These are phyloP conservation scores for Conus betulinus DNA, from an alignment of 1,140 invertebrate species.

Conservation along the genomic window DNA sequence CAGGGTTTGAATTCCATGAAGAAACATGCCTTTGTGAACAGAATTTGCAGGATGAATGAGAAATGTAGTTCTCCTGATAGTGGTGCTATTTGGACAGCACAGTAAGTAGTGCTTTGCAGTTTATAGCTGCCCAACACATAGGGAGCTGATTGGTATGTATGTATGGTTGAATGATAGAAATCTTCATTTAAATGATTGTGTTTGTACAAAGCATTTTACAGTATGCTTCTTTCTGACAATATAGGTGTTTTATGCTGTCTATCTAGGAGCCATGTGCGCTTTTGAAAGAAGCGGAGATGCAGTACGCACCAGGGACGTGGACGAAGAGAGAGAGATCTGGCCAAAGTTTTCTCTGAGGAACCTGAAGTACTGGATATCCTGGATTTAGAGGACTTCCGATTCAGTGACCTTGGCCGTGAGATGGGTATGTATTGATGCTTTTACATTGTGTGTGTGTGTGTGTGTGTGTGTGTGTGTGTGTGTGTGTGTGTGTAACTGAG, in stretches of 20 bases:
- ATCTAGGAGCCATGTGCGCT: neutral
- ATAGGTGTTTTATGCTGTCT: neutral
- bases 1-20: too few species aligned
- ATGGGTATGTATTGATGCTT: neutral
- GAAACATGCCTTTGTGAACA: too few species aligned
- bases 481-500: too few species aligned
- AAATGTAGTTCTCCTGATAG: too few species aligned
- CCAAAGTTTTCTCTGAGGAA: neutral
- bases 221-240: too few species aligned
- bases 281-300: neutral
- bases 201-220: neutral
- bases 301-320: neutral
- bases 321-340: neutral
- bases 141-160: too few species aligned
- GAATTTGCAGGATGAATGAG: too few species aligned
- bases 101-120: too few species aligned
- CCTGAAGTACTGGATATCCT: neutral
- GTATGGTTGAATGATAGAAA: neutral
- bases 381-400: conserved; percentile 5
- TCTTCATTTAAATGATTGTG: neutral
- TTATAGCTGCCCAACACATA: too few species aligned
- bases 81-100: too few species aligned
- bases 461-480: too few species aligned
- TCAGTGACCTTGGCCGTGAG: neutral
- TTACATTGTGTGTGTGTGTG: too few species aligned